Percentiles rank a stretch among this genome's conserved stretches.
Conservation (phyloP, 2,113 vertebrate genomes). For the Nansenia antarctica region DNA sequence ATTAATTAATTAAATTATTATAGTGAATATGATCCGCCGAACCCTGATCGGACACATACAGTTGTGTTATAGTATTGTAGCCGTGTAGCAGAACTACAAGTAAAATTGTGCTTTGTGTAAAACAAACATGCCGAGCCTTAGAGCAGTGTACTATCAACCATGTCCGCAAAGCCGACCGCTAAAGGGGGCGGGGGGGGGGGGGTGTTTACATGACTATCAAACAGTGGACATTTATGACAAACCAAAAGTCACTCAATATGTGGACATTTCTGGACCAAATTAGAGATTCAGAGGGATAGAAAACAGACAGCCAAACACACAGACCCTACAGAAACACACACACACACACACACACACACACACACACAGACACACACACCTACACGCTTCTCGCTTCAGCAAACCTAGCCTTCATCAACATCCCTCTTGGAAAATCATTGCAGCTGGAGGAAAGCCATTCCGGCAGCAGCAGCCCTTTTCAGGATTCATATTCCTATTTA, state of each 20-base stretch:
- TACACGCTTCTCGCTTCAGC: slow-evolving; percentile 41
- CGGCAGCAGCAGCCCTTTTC: slow-evolving; percentile 71
- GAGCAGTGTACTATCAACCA: too few relatives aligned
- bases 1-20: too few relatives aligned
- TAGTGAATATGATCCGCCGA: too few relatives aligned
- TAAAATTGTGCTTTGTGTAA: too few relatives aligned
- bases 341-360: slow-evolving; percentile 33
- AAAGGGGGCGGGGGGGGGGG: too few relatives aligned
- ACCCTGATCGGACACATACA: too few relatives aligned
- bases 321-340: slow-evolving; percentile 19
- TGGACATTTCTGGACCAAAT: background rate
- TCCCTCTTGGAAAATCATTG: slow-evolving; percentile 74
- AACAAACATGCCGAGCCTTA: too few relatives aligned
- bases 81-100: too few relatives aligned
- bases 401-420: slow-evolving; percentile 70
- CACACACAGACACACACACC: slow-evolving; percentile 15
- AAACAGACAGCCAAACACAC: background rate
- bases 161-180: too few relatives aligned
- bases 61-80: too few relatives aligned
- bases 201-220: too few relatives aligned
- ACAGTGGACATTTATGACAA: too few relatives aligned
- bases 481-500: slow-evolving; percentile 79
- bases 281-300: background rate
- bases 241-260: background rate
- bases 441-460: slow-evolving; percentile 70